These are phyloP conservation scores for Cairina moschata DNA, from an alignment of 2,113 vertebrate genomes.

Conservation along the genomic window DNA sequence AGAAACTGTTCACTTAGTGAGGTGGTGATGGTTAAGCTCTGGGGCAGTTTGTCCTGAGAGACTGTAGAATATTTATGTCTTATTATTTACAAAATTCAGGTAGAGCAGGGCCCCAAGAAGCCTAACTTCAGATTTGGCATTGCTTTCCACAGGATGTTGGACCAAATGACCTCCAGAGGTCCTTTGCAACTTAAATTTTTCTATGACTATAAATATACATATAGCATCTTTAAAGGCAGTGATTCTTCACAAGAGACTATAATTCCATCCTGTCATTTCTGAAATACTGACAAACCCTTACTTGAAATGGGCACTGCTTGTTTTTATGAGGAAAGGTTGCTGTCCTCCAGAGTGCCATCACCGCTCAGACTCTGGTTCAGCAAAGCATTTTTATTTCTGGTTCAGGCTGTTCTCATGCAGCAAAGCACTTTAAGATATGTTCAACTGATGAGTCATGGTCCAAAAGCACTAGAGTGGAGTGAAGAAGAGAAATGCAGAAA, in stretches of 20 bases:
- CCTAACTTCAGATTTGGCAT: not conserved
- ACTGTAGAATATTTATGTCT: not conserved
- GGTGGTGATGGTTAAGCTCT: not conserved
- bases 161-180: not conserved
- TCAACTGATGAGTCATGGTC: not conserved
- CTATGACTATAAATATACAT: not conserved
- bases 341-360: not conserved
- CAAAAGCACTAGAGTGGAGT: not conserved
- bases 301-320: not conserved
- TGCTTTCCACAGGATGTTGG: not conserved
- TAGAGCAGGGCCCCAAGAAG: not conserved
- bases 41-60: not conserved
- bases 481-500: not conserved
- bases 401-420: not conserved
- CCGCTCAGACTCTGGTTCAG: not conserved
- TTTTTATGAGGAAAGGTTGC: not conserved
- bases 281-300: not conserved
- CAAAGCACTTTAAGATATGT: not conserved
- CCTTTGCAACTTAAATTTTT: not conserved
- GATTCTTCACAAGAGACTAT: not conserved
- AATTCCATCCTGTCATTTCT: not conserved
- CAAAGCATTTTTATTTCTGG: not conserved
- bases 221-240: not conserved
- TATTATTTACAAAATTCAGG: not conserved
- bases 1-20: not conserved